A percentile compares a stretch with the other conserved stretches of the same genome.
phyloP scores from a whole-genome alignment of 2,113 vertebrate genomes.

The Micromys minutus region DNA sequence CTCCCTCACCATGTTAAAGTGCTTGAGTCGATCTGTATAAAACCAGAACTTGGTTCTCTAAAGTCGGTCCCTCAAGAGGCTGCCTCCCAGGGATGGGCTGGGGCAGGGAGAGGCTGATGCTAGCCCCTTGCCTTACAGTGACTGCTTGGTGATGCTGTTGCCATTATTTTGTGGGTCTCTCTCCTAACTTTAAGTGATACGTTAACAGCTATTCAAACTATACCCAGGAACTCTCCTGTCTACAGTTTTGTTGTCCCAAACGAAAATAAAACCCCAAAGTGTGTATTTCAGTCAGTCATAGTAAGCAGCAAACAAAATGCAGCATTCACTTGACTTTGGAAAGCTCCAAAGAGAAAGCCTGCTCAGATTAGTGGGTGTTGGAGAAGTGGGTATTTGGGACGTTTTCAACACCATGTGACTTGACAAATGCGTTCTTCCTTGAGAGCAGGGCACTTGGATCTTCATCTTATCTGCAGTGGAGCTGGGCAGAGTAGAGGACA shows the following conservation, averaged over 20 bases:
- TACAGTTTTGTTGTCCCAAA: neutral
- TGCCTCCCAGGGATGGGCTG: neutral
- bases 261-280: neutral
- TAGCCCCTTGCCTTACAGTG: neutral
- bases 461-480: conserved; percentile 66
- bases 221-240: neutral
- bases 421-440: neutral
- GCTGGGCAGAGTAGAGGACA: conserved; percentile 56
- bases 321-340: neutral
- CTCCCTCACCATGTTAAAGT: neutral
- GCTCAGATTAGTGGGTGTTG: neutral
- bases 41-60: neutral
- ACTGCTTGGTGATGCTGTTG: neutral
- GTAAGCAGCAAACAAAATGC: neutral
- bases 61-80: neutral
- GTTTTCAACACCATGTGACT: neutral
- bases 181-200: neutral
- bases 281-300: neutral
- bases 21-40: neutral
- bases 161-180: neutral
- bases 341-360: neutral
- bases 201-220: neutral
- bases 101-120: neutral
- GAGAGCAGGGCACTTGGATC: neutral
- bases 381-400: neutral